These are phyloP conservation scores for Hemitrygon akajei DNA, from an alignment of 2,797 vertebrate species.

Conservation along the genomic window DNA sequence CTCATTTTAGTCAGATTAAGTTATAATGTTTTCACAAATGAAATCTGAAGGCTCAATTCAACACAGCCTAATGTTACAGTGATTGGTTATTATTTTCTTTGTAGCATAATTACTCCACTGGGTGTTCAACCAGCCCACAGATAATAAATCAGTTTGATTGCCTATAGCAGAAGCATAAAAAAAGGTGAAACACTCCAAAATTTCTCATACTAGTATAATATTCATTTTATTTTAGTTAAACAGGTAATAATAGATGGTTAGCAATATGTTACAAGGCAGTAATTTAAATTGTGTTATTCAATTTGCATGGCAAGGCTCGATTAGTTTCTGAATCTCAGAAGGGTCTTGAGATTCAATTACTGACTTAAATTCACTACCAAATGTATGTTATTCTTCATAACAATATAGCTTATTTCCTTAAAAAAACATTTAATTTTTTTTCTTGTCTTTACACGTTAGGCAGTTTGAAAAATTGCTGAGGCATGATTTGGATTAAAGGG, in stretches of 20 bases:
- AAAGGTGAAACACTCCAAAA: conserved; percentile 16
- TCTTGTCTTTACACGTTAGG: not conserved
- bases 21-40: conserved; percentile 13
- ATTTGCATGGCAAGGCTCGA: conserved; percentile 7
- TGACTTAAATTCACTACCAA: conserved; percentile 25
- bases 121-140: conserved; percentile 27
- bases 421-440: not conserved
- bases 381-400: conserved; percentile 34
- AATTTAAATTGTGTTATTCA: conserved; percentile 19
- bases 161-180: not conserved
- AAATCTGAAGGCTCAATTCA: conserved; percentile 17
- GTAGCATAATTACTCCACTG: not conserved
- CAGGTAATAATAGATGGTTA: conserved; percentile 23
- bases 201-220: conserved; percentile 17
- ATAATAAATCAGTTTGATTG: conserved; percentile 31
- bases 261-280: conserved; percentile 30
- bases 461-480: not conserved
- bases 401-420: conserved; percentile 32
- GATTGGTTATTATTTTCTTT: conserved; percentile 31
- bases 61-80: not conserved
- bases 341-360: conserved; percentile 35
- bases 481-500: conserved; percentile 18
- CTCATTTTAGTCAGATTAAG: not conserved
- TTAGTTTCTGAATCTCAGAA: conserved; percentile 15
- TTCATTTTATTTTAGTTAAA: conserved; percentile 28